Percentiles rank a stretch among this genome's conserved stretches.
Conservation (phyloP, 2,113 vertebrate genomes). For the Rhinolophus sinicus region DNA sequence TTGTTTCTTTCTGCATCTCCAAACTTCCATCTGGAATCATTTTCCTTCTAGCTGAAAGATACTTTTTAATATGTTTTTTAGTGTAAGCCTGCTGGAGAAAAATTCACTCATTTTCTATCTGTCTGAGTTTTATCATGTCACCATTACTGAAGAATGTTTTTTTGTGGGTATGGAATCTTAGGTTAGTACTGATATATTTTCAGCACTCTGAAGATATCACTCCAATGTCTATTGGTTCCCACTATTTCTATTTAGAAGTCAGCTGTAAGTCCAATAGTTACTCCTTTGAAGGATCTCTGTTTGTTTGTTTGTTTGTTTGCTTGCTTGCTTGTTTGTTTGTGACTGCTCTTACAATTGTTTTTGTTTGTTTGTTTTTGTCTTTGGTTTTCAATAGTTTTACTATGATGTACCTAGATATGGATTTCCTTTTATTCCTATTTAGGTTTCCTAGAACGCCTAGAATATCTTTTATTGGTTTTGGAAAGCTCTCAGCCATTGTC, state of each 20-base stretch:
- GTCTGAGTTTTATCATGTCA: not conserved
- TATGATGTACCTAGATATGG: not conserved
- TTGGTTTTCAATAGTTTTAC: not conserved
- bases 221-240: not conserved
- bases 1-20: not conserved
- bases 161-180: not conserved
- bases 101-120: not conserved
- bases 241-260: not conserved
- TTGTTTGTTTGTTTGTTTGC: not conserved
- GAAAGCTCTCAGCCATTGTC: not conserved
- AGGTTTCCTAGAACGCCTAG: not conserved
- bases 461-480: not conserved
- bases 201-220: not conserved
- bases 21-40: not conserved
- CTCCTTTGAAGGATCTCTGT: not conserved
- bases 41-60: conserved; percentile 3
- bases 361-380: conserved; percentile 1
- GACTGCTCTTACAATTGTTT: not conserved
- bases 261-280: not conserved
- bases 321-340: not conserved
- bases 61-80: not conserved
- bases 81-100: not conserved
- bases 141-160: not conserved
- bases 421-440: not conserved
- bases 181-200: not conserved